Evolutionary conservation across 2,113 vertebrate genomes (phyloP).

Genomic region (Callipepla squamata): DNA sequence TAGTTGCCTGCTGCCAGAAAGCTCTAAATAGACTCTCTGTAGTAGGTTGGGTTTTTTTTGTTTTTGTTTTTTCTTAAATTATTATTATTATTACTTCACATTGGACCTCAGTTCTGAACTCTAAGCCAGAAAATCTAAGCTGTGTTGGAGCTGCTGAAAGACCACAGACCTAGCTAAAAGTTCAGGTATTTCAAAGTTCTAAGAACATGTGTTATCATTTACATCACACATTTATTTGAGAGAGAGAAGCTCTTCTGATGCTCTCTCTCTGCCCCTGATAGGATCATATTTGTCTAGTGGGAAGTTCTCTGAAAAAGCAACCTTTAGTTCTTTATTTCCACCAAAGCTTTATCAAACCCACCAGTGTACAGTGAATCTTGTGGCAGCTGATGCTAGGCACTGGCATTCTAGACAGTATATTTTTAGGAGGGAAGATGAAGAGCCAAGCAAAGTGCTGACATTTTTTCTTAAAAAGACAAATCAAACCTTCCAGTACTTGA

Average conservation of each 20-base stretch:
- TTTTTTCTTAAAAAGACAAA: neutral
- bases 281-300: neutral
- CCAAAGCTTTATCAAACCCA: neutral
- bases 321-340: neutral
- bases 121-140: conserved; percentile 63
- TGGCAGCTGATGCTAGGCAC: neutral
- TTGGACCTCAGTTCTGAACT: conserved; percentile 33
- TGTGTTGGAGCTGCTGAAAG: conserved; percentile 69
- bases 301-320: neutral
- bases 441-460: neutral
- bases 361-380: neutral
- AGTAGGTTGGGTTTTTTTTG: neutral
- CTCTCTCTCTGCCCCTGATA: neutral
- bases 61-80: neutral
- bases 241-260: neutral
- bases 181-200: conserved; percentile 45
- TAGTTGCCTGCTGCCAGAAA: conserved; percentile 64
- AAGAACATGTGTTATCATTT: conserved; percentile 1
- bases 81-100: conserved; percentile 33
- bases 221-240: neutral
- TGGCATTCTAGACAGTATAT: neutral
- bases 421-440: neutral
- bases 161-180: conserved; percentile 31
- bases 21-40: conserved; percentile 78
- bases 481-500: neutral